Evolutionary conservation across 2,797 vertebrate genomes (phyloP).

Genomic region (Knipowitschia caucasica): DNA sequence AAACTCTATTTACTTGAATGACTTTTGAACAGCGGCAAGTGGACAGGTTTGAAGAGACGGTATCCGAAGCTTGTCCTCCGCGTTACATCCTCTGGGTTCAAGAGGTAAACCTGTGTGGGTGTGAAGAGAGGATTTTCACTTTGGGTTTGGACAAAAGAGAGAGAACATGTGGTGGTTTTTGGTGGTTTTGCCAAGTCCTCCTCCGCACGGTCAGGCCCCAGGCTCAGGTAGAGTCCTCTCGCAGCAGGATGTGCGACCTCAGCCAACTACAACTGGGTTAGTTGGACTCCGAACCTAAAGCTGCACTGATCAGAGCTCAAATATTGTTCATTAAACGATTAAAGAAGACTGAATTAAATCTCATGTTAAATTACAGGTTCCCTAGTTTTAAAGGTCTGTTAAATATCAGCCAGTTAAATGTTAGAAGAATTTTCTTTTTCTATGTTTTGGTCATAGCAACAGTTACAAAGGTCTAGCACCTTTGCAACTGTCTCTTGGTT

Average conservation of each 20-base stretch:
- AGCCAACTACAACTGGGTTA: background rate
- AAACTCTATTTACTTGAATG: background rate
- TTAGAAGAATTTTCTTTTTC: too few species aligned
- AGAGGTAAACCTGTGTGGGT: constrained; percentile 24
- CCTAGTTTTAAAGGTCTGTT: too few species aligned
- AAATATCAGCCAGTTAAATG: too few species aligned
- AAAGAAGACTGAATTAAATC: background rate
- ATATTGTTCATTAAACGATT: background rate
- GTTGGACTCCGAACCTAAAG: background rate
- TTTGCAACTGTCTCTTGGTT: too few species aligned
- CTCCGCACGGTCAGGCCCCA: constrained; percentile 31
- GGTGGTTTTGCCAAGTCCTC: constrained; percentile 36
- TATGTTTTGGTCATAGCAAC: too few species aligned
- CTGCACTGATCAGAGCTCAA: background rate
- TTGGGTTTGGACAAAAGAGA: constrained; percentile 14
- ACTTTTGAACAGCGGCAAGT: background rate
- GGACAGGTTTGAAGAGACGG: constrained; percentile 58
- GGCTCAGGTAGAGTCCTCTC: constrained; percentile 16
- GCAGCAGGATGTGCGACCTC: background rate
- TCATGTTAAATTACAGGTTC: too few species aligned
- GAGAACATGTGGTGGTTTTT: background rate
- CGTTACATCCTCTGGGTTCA: constrained; percentile 13
- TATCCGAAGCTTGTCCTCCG: background rate
- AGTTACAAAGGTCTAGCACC: too few species aligned
- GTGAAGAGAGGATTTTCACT: constrained; percentile 18